A percentile compares a stretch with the other conserved stretches of the same genome.
Conservation (phyloP, 2,113 vertebrate genomes). For the Calyptommatus sinebrachiatus region DNA sequence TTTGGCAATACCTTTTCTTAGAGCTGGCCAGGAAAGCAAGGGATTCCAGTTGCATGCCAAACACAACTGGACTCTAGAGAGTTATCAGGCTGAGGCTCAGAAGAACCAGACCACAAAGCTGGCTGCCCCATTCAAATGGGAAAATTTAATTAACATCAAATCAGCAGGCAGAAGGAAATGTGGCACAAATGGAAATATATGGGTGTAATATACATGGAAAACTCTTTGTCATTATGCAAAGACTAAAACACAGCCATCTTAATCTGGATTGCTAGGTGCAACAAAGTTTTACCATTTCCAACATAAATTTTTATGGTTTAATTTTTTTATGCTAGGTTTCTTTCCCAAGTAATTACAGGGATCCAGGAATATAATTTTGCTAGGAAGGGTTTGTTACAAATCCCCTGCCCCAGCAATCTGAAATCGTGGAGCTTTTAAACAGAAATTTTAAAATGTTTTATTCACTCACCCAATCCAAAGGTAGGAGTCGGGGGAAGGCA, state of each 20-base stretch:
- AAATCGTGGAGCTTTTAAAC: too few species aligned
- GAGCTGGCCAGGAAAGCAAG: not conserved
- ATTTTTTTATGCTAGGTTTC: too few species aligned
- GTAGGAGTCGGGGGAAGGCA: too few species aligned
- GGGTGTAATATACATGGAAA: not conserved
- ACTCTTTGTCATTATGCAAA: not conserved
- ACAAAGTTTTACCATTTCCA: not conserved
- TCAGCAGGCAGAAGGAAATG: not conserved
- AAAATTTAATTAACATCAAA: not conserved
- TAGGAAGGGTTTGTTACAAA: too few species aligned
- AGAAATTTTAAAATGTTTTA: too few species aligned
- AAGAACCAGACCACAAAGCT: not conserved
- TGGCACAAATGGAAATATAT: not conserved
- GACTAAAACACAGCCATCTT: not conserved
- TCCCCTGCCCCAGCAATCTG: too few species aligned
- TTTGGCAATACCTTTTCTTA: not conserved
- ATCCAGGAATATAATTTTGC: too few species aligned
- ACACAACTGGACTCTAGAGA: not conserved
- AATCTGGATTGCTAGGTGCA: not conserved
- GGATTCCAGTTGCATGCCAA: slow-evolving; percentile 1
- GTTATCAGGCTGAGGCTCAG: not conserved
- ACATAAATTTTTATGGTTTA: too few species aligned
- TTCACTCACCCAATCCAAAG: too few species aligned
- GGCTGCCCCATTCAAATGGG: not conserved
- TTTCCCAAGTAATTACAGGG: too few species aligned